Conservation (phyloP, 2,888 invertebrate species). For the Salticus scenicus region DNA sequence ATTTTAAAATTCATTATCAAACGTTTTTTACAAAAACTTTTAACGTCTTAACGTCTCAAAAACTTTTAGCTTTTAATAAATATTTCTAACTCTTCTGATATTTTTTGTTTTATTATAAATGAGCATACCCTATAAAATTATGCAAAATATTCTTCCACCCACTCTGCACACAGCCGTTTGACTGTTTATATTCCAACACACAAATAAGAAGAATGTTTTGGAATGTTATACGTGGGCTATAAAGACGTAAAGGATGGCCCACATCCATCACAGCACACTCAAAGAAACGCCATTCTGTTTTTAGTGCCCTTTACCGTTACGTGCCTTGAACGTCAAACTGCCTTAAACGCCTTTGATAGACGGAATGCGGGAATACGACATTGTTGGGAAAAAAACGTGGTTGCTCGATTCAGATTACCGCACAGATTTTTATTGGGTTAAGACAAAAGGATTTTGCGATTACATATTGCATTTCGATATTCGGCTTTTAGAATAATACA, state of each 20-base stretch:
- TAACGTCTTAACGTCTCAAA: too few species aligned
- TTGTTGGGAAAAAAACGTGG: neutral
- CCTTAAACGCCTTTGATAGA: neutral
- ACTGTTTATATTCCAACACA: neutral
- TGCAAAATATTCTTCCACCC: neutral
- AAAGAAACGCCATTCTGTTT: neutral
- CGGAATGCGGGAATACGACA: neutral
- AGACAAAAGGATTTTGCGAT: neutral
- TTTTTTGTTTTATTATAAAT: too few species aligned
- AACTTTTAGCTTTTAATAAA: too few species aligned
- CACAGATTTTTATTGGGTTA: constrained; percentile 2
- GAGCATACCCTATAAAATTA: neutral
- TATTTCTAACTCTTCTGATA: too few species aligned
- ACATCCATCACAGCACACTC: neutral
- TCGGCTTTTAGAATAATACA: too few species aligned
- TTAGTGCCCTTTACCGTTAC: neutral
- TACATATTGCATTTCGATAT: neutral
- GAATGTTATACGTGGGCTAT: neutral
- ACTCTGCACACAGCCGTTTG: neutral
- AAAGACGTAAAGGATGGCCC: neutral
- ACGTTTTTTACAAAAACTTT: too few species aligned
- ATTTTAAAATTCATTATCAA: too few species aligned
- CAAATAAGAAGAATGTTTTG: neutral
- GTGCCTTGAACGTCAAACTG: neutral
- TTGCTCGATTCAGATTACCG: neutral